Evolutionary conservation across 2,797 vertebrate species (phyloP), one percentile per base, ranked within the genome.

Genomic region (Malacoctenus gilli): DNA sequence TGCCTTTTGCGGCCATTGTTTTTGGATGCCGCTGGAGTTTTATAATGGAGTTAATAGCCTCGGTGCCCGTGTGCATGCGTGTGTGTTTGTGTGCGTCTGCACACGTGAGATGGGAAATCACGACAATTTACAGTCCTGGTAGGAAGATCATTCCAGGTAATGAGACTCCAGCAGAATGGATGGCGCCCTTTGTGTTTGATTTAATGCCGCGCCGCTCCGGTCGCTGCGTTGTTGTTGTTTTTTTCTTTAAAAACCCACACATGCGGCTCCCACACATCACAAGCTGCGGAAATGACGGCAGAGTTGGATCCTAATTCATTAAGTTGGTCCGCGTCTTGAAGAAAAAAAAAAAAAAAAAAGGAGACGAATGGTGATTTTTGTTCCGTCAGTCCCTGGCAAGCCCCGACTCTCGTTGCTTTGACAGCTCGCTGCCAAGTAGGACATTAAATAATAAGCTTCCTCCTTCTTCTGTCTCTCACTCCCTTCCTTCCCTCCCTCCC

Each of bases 361-460:
- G 76, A 49, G 75, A 83, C 19, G 16, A 65, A 77, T 74, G 66
- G 68, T 68, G 72, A 79, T 86, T 85, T 73, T 28, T 58, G 65
- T 68, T 78, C 68, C 77, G 79, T 81, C 79, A 76, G 73, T 78
- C 63, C n/a, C 55, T 80, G 80, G 74, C 78, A 76, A 57, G 66
- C 41, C 62, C 70, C 43, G 18, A 39, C 68, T 66, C 47, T 65
- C 37, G 48, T 68, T 52, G 35, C 59, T 72, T 69, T 86, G 80
- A 83, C 79, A 85, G 72, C 67, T 53, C 59, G 68, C 68, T 85
- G 80, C 80, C 84, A 85, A 85, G 71, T 77, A 79, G 79, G 75
- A 83, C 83, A 85, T 84, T 83, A 86, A 87, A 87, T 85, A 83
- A 82, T 86, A 81, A 85, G 80, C 79, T 73, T 64, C 62, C 60